Base-by-base conservation (phyloP, 2,113 vertebrate genomes). In the Perognathus longimembris region DNA sequence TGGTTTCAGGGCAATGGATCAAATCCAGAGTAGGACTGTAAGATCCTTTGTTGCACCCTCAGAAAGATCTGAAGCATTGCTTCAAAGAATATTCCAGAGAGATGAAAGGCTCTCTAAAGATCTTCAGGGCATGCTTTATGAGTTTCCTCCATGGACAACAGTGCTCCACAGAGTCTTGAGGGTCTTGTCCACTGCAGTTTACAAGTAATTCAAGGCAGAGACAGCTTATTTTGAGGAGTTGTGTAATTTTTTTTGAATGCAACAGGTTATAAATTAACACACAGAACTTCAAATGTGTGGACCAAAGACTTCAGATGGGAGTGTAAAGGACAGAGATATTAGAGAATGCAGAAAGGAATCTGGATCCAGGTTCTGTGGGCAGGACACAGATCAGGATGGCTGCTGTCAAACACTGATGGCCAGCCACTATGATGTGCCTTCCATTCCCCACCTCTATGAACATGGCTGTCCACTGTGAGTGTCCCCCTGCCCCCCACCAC, bases 1-100 rank as follows among this genome's bases (percentile, higher is more conserved):
- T 67, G 66, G 81, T 81, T 95, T 92, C 81, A 79, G 89, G 95
- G 89, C 89, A 89, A 86, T 77, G 92, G 90, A 92, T 89, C 88
- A 88, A 77, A 88, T 90, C 69, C 74, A 95, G 81, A 77, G 66
- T n/a, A 63, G 69, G 81, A 75, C 3, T 87, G 77, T 61, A 81
- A 89, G 89, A 80, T 77, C 63, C 69, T 89, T 45, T 82, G 89
- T 90, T 45, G 82, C 85, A 93, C 93, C 77, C 78, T 82, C 79
- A 92, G 91, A 69, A 42, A 92, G 93, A 85, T 90, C 78, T 90
- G 85, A 95, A 81, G 82, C 40, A 74, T 42, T 79, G 67, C 76
- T 85, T 82, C 75, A 81, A 5, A 85, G 85, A 61, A 54, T 63
- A 64, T 89, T 88, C 82, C 78, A 85, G 91, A 85, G 9, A 82